A percentile compares a stretch with the other conserved stretches of the same genome.
phyloP scores from a whole-genome alignment of 2,888 invertebrate species.

The Crioceris asparagi region DNA sequence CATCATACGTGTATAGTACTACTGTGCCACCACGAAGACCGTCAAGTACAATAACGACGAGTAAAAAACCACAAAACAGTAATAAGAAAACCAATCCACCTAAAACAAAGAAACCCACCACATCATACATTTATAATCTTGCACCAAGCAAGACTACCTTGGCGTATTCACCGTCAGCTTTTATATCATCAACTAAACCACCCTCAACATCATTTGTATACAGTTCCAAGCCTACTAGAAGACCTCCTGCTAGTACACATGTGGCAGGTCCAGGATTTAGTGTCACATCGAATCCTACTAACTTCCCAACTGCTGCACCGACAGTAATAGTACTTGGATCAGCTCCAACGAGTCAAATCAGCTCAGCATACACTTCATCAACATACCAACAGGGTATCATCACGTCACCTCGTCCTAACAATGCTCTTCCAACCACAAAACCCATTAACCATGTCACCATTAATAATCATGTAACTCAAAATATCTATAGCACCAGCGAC shows the following conservation, averaged over 20 bases:
- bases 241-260: conserved; percentile 21
- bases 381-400: conserved; percentile 29
- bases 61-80: conserved; percentile 38
- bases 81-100: conserved; percentile 13
- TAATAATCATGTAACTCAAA: conserved; percentile 50
- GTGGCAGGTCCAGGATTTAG: conserved; percentile 28
- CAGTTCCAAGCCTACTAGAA: conserved; percentile 23
- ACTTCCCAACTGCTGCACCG: conserved; percentile 40
- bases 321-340: conserved; percentile 51
- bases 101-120: conserved; percentile 29
- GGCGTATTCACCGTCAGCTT: conserved; percentile 26
- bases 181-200: conserved; percentile 28
- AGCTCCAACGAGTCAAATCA: conserved; percentile 29
- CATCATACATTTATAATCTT: conserved; percentile 16
- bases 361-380: conserved; percentile 16
- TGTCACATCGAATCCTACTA: conserved; percentile 24
- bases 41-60: conserved; percentile 24
- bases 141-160: conserved; percentile 30
- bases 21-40: conserved; percentile 32
- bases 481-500: conserved; percentile 43
- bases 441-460: conserved; percentile 43
- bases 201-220: conserved; percentile 39
- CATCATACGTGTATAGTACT: conserved; percentile 38
- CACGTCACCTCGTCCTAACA: conserved; percentile 16
- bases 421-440: conserved; percentile 34